These are phyloP conservation scores for Epinephelus fuscoguttatus DNA, from an alignment of 2,113 vertebrate species.

Conservation along the genomic window DNA sequence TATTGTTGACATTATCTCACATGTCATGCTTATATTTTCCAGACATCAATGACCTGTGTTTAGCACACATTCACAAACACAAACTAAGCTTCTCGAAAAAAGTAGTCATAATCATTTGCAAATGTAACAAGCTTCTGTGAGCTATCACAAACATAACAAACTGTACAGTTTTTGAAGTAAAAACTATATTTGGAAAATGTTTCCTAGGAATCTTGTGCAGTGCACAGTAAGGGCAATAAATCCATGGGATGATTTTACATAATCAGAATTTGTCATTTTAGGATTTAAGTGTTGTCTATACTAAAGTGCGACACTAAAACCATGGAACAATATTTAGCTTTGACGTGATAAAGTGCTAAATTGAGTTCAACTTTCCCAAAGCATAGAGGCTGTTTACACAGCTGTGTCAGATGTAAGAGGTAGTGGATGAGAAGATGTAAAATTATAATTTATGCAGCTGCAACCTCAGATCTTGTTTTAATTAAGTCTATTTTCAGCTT, in stretches of 20 bases:
- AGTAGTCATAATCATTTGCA: slow-evolving; percentile 19
- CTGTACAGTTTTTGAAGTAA: background rate
- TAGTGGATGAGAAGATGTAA: background rate
- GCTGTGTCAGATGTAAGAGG: background rate
- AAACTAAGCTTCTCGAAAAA: background rate
- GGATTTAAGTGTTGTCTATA: background rate
- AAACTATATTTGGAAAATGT: background rate
- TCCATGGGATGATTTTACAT: background rate
- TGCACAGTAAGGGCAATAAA: background rate
- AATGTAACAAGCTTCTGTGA: background rate
- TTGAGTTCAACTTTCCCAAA: background rate
- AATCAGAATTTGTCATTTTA: background rate
- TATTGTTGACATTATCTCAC: background rate
- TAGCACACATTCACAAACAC: background rate
- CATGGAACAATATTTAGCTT: background rate
- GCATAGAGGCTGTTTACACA: background rate
- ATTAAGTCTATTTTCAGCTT: background rate
- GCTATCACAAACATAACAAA: slow-evolving; percentile 1
- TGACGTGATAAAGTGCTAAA: background rate
- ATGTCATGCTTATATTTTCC: background rate
- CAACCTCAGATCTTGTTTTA: background rate
- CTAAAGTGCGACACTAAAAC: background rate
- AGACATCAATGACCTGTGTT: background rate
- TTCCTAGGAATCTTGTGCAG: background rate
- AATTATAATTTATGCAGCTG: background rate